A percentile compares a stretch with the other conserved stretches of the same genome.
Conservation (phyloP, 2,888 invertebrate genomes). For the Ormia ochracea region DNA sequence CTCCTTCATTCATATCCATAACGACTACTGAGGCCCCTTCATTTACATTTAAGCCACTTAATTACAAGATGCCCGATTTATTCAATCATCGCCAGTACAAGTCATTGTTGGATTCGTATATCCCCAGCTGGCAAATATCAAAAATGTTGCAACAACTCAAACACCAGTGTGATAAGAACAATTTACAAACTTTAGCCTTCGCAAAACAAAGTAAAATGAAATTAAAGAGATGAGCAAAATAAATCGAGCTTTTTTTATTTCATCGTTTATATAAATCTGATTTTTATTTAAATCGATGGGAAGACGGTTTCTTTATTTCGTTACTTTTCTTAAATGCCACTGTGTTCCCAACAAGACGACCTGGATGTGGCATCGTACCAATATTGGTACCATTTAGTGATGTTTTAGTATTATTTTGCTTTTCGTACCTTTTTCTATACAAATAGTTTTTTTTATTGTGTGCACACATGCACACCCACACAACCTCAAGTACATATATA, state of each 20-base stretch:
- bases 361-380: no score
- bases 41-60: not conserved
- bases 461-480: no score
- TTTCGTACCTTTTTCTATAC: no score
- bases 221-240: slow-evolving; percentile 4
- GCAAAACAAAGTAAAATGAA: slow-evolving; percentile 13
- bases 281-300: no score
- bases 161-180: not conserved
- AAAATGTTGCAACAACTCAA: slow-evolving; percentile 67
- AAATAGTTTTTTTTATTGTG: no score
- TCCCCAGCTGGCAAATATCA: slow-evolving; percentile 79
- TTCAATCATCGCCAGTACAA: slow-evolving; percentile 75
- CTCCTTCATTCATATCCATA: slow-evolving; percentile 73
- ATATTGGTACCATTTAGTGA: no score
- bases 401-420: no score
- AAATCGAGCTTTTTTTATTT: not conserved
- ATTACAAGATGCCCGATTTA: slow-evolving; percentile 67
- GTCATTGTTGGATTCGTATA: slow-evolving; percentile 80
- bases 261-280: no score
- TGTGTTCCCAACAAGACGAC: no score
- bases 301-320: no score
- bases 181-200: slow-evolving; percentile 64
- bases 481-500: no score
- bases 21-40: slow-evolving; percentile 64
- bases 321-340: no score